Evolutionary conservation across 2,113 vertebrate species (phyloP).

Genomic region (Nyctereutes procyonoides): DNA sequence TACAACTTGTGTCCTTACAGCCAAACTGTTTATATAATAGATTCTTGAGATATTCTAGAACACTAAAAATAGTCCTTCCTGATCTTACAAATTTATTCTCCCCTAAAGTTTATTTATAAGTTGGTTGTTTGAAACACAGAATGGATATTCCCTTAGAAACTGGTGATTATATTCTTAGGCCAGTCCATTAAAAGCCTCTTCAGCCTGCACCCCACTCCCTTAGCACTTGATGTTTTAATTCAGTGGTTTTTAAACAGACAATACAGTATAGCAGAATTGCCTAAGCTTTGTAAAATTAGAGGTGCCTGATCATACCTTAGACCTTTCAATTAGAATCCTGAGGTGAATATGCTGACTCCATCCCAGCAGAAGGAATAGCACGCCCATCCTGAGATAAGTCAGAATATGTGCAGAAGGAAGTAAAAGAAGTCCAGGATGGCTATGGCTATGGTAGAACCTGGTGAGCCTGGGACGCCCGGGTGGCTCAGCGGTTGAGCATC

Average conservation of each 20-base stretch:
- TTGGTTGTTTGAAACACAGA: conserved; percentile 5
- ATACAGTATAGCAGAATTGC: neutral
- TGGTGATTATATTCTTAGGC: neutral
- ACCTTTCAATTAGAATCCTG: neutral
- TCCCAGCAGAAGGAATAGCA: neutral
- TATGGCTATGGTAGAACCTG: neutral
- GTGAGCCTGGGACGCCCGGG: neutral
- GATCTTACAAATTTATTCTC: neutral
- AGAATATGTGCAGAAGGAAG: neutral
- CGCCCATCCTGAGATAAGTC: neutral
- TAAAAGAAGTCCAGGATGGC: neutral
- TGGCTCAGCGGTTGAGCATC: no score
- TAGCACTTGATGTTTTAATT: neutral
- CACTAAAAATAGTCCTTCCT: neutral
- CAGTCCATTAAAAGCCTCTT: neutral
- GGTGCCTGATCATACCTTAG: neutral
- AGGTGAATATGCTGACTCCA: neutral
- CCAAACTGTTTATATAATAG: neutral
- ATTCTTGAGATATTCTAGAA: conserved; percentile 36
- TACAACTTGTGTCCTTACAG: conserved; percentile 11
- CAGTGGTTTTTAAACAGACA: neutral
- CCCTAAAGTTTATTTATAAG: neutral
- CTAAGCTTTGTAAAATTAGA: neutral
- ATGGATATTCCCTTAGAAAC: neutral
- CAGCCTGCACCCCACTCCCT: neutral